Evolutionary conservation across 2,113 vertebrate genomes (phyloP).

Genomic region (Hystrix brachyura): DNA sequence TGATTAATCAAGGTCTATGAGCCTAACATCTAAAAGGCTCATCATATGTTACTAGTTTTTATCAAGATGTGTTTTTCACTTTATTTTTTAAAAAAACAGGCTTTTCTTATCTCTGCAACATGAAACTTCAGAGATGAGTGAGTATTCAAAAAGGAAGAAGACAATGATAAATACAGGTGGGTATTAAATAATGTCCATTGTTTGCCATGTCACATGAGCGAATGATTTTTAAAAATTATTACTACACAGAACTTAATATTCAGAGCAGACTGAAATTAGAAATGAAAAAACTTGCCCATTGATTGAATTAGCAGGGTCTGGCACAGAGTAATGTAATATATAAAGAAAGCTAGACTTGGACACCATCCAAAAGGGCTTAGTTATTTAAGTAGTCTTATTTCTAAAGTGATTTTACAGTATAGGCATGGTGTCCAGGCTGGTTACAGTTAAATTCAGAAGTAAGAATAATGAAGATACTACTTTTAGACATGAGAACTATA

Average conservation of each 20-base stretch:
- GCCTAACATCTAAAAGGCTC: background rate
- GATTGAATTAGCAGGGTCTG: slow-evolving; percentile 71
- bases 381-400: slow-evolving; percentile 64
- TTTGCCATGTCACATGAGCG: slow-evolving; percentile 58
- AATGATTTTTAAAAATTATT: slow-evolving; percentile 74
- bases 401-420: slow-evolving; percentile 14
- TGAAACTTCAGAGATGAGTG: slow-evolving; percentile 41
- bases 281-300: slow-evolving; percentile 52
- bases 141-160: slow-evolving; percentile 53
- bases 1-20: slow-evolving; percentile 19
- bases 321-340: slow-evolving; percentile 68
- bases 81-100: slow-evolving; percentile 23
- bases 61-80: background rate
- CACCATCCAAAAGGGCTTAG: slow-evolving; percentile 55
- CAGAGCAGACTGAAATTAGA: slow-evolving; percentile 69
- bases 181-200: slow-evolving; percentile 34
- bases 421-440: background rate
- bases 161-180: slow-evolving; percentile 41
- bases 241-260: slow-evolving; percentile 67
- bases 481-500: slow-evolving; percentile 49
- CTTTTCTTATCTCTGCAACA: slow-evolving; percentile 38
- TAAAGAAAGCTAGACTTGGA: slow-evolving; percentile 68
- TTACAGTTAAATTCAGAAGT: background rate
- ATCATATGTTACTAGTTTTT: background rate
- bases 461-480: slow-evolving; percentile 19